Evolutionary conservation across 2,113 vertebrate genomes (phyloP).

Genomic region (Microcebus lehilahytsara): DNA sequence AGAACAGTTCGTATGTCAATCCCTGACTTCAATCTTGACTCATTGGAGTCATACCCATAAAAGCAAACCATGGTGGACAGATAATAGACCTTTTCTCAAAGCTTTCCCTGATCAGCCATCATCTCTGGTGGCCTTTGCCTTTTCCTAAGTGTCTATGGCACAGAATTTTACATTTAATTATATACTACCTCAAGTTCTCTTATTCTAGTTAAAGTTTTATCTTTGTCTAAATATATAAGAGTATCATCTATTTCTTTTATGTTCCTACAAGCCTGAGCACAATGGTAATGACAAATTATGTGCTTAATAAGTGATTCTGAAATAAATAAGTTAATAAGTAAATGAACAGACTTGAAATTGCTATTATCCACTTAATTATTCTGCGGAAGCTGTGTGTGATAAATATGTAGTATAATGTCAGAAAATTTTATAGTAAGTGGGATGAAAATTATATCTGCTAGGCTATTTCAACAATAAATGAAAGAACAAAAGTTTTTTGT

Average conservation of each 20-base stretch:
- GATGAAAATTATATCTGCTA: conserved; percentile 29
- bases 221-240: background rate
- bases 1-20: background rate
- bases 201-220: background rate
- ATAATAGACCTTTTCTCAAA: background rate
- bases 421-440: background rate
- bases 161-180: background rate
- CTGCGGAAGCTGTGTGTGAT: background rate
- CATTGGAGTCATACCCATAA: background rate
- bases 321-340: conserved; percentile 36
- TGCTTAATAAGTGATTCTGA: conserved; percentile 41
- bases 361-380: background rate
- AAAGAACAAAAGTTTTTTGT: conserved; percentile 22
- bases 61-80: background rate
- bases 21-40: background rate
- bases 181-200: background rate
- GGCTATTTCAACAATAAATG: conserved; percentile 53
- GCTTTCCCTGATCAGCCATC: background rate
- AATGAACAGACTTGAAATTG: conserved; percentile 24
- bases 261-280: background rate
- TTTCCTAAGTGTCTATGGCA: background rate
- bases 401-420: background rate
- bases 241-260: background rate
- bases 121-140: background rate
- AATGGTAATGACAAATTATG: background rate